Percentiles rank a stretch among this genome's conserved stretches.
These are phyloP conservation scores for Lycaena phlaeas DNA, from an alignment of 2,888 invertebrate species.

Conservation along the genomic window DNA sequence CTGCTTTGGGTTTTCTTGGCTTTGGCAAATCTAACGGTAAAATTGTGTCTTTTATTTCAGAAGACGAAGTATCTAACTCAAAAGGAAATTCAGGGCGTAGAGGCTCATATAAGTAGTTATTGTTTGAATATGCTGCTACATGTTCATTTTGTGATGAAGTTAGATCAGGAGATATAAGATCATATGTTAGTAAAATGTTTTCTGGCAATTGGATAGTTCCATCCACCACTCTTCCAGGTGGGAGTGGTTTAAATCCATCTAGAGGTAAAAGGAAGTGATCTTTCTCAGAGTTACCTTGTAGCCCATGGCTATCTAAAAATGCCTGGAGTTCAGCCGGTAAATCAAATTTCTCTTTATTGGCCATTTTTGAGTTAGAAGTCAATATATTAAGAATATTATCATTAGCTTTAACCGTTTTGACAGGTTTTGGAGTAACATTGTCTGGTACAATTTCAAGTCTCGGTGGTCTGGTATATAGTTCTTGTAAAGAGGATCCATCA, in stretches of 20 bases:
- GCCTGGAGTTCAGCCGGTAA: constrained; percentile 52
- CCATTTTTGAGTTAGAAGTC: constrained; percentile 31
- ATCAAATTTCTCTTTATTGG: constrained; percentile 34
- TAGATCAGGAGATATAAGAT: constrained; percentile 43
- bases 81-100: constrained; percentile 47
- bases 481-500: constrained; percentile 71
- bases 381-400: constrained; percentile 31
- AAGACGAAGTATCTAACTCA: constrained; percentile 55
- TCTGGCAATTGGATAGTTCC: constrained; percentile 56
- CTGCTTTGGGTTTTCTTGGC: constrained; percentile 34
- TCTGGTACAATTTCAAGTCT: constrained; percentile 70
- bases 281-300: constrained; percentile 46
- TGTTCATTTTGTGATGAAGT: constrained; percentile 26
- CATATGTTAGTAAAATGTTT: constrained; percentile 55
- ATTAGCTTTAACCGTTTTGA: constrained; percentile 25
- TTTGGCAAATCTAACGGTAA: constrained; percentile 53
- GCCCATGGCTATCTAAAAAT: constrained; percentile 53
- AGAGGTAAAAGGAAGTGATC: constrained; percentile 55
- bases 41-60: constrained; percentile 40
- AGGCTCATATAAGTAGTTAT: constrained; percentile 51
- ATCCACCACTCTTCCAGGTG: constrained; percentile 49
- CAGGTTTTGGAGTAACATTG: constrained; percentile 38
- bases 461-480: constrained; percentile 78
- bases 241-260: constrained; percentile 61
- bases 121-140: constrained; percentile 26